Conservation (phyloP, 2,113 vertebrate species). For the Meleagris gallopavo region DNA sequence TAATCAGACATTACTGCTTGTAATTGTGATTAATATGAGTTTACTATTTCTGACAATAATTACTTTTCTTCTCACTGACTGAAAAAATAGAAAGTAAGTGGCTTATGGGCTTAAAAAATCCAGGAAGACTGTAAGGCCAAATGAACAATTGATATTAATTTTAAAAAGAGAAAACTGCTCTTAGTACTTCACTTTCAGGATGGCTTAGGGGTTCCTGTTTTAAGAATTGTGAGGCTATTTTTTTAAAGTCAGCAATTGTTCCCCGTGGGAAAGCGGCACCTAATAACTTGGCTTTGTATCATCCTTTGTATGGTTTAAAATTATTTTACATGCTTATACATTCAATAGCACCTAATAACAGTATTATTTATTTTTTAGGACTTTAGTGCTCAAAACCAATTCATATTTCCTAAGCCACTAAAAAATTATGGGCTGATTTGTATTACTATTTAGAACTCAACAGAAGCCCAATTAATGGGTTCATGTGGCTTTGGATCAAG, state of each 20-base stretch:
- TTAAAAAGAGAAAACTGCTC: not conserved
- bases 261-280: not conserved
- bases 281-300: constrained; percentile 31
- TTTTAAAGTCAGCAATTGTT: not conserved
- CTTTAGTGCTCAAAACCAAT: not conserved
- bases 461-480: not conserved
- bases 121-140: constrained; percentile 2
- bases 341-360: not conserved
- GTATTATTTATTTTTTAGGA: not conserved
- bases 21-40: constrained; percentile 74
- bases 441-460: not conserved
- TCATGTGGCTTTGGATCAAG: not conserved
- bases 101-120: not conserved
- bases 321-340: not conserved
- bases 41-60: constrained; percentile 63
- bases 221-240: not conserved
- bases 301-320: not conserved
- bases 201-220: constrained; percentile 13
- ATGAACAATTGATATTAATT: constrained; percentile 4
- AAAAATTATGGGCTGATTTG: not conserved
- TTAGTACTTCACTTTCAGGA: not conserved
- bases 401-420: not conserved
- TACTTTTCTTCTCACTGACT: constrained; percentile 16
- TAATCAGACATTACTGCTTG: constrained; percentile 59
- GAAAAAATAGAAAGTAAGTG: not conserved